Conservation (phyloP, 2,113 vertebrate species). For the Salvelinus namaycush region DNA sequence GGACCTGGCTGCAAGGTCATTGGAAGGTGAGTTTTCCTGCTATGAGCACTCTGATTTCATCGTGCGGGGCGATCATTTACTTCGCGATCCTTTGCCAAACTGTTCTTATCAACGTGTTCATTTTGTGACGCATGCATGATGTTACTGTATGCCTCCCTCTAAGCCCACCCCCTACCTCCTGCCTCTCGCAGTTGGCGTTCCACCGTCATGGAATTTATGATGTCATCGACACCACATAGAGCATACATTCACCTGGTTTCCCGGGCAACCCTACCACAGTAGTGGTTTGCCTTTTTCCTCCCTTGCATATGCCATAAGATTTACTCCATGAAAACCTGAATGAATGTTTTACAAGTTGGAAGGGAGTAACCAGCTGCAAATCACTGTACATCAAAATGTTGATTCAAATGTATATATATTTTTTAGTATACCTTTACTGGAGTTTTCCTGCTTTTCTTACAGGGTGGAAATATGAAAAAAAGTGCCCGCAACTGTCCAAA, state of each 20-base stretch:
- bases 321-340: slow-evolving; percentile 53
- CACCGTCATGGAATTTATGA: slow-evolving; percentile 75
- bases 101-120: background rate
- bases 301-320: slow-evolving; percentile 40
- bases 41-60: background rate
- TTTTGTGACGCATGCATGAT: background rate
- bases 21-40: background rate
- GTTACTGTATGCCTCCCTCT: background rate
- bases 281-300: slow-evolving; percentile 60
- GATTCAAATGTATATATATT: too few species aligned
- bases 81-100: background rate
- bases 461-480: background rate
- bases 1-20: background rate
- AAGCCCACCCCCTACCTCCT: slow-evolving; percentile 30
- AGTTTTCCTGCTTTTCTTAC: too few species aligned
- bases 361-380: slow-evolving; percentile 4
- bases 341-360: slow-evolving; percentile 23
- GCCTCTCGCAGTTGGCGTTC: slow-evolving; percentile 39
- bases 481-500: too few species aligned
- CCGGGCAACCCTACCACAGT: slow-evolving; percentile 68
- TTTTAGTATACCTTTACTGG: too few species aligned
- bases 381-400: slow-evolving; percentile 9
- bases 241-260: slow-evolving; percentile 72
- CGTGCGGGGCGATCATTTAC: too few species aligned
- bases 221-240: slow-evolving; percentile 59